Evolutionary conservation across 1,140 invertebrate species (phyloP).

Genomic region (Heliconius melpomene): DNA sequence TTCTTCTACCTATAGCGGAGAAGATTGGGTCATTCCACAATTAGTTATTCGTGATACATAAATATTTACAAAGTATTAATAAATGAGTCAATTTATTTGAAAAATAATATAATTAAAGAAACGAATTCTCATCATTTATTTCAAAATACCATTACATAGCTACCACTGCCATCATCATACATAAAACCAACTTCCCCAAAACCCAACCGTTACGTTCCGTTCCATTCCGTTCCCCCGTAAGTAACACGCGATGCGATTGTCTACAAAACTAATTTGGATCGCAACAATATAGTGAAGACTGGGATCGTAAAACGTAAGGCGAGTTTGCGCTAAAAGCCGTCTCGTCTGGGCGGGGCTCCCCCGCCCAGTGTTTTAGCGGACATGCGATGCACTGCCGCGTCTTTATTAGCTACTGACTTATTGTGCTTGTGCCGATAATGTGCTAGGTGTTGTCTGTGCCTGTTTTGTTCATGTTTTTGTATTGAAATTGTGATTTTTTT

Average conservation of each 20-base stretch:
- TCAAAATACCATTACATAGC: too few relatives aligned
- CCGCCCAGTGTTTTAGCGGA: constrained; percentile 68
- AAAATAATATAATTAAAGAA: too few relatives aligned
- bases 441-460: constrained; percentile 29
- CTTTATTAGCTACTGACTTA: constrained; percentile 62
- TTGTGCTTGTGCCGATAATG: constrained; percentile 44
- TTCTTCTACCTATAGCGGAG: too few relatives aligned
- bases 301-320: constrained; percentile 61
- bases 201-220: background rate
- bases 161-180: background rate
- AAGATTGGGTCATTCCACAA: too few relatives aligned
- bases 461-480: background rate
- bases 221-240: constrained; percentile 32
- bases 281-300: constrained; percentile 57
- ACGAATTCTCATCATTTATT: background rate
- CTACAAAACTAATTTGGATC: constrained; percentile 61
- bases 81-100: too few relatives aligned
- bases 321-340: constrained; percentile 55
- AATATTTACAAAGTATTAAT: too few relatives aligned
- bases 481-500: background rate
- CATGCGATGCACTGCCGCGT: constrained; percentile 60
- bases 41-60: too few relatives aligned
- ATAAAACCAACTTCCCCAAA: constrained; percentile 5
- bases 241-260: constrained; percentile 51
- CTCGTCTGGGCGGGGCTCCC: constrained; percentile 57